Evolutionary conservation across 2,888 invertebrate species (phyloP).

Genomic region (Alviniconcha strummeri): DNA sequence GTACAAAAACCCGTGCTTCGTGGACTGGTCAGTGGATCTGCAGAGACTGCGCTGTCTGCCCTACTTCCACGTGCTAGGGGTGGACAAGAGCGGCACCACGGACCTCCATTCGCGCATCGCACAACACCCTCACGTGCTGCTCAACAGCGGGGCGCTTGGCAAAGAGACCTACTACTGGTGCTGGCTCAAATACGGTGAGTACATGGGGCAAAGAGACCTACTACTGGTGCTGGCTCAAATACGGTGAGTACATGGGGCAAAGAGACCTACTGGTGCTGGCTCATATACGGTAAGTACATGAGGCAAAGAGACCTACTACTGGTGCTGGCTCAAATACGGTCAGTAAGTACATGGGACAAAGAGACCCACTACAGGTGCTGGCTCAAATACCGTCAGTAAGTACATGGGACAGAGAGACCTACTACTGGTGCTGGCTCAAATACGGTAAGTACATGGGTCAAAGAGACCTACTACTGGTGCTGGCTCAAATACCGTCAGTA

Average conservation of each 20-base stretch:
- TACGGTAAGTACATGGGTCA: slow-evolving; percentile 45
- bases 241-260: no score
- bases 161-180: slow-evolving; percentile 49
- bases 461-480: neutral
- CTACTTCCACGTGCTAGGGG: slow-evolving; percentile 61
- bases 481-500: neutral
- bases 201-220: no score
- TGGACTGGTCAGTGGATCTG: slow-evolving; percentile 27
- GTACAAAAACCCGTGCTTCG: slow-evolving; percentile 59
- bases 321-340: no score
- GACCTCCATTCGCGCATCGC: slow-evolving; percentile 54
- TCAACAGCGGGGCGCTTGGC: slow-evolving; percentile 46
- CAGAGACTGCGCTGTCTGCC: slow-evolving; percentile 53
- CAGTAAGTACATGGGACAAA: no score
- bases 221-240: no score
- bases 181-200: no score
- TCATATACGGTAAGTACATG: no score
- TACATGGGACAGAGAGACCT: slow-evolving; percentile 53
- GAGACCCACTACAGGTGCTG: no score
- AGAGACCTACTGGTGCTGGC: no score
- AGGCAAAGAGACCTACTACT: no score
- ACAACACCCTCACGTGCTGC: slow-evolving; percentile 51
- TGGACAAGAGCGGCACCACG: slow-evolving; percentile 62
- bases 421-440: slow-evolving; percentile 61
- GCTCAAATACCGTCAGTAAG: no score